These are phyloP conservation scores for Peromyscus eremicus DNA, from an alignment of 2,797 vertebrate genomes.

Conservation along the genomic window DNA sequence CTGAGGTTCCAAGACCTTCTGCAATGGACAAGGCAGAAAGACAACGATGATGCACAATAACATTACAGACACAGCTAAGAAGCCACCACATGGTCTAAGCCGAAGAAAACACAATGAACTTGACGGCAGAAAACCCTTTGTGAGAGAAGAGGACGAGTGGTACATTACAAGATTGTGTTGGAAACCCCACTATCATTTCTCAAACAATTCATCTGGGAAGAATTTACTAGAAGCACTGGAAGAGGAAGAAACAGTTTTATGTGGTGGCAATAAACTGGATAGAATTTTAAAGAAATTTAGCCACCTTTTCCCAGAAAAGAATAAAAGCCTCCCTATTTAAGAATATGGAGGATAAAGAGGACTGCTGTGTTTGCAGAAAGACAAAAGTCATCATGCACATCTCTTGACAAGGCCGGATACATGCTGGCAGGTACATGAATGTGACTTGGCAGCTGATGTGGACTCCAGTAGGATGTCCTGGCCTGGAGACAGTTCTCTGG, in stretches of 20 bases:
- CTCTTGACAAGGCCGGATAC: slow-evolving; percentile 23
- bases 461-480: neutral
- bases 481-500: neutral
- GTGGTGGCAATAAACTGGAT: slow-evolving; percentile 24
- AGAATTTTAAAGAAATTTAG: neutral
- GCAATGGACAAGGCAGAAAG: slow-evolving; percentile 39
- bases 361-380: slow-evolving; percentile 25
- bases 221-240: neutral
- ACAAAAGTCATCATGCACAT: neutral
- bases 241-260: neutral
- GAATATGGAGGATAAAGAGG: neutral
- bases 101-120: slow-evolving; percentile 17
- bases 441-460: slow-evolving; percentile 27
- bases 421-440: neutral
- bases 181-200: neutral
- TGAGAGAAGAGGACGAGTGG: slow-evolving; percentile 9
- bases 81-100: neutral
- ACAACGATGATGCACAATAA: neutral
- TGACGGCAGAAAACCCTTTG: slow-evolving; percentile 18
- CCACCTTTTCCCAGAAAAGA: slow-evolving; percentile 6
- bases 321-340: slow-evolving; percentile 33
- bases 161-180: neutral
- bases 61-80: neutral
- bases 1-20: neutral
- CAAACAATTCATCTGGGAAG: slow-evolving; percentile 8